A percentile compares a stretch with the other conserved stretches of the same genome.
phyloP scores from a whole-genome alignment of 2,797 vertebrate genomes.

The Dermochelys coriacea region DNA sequence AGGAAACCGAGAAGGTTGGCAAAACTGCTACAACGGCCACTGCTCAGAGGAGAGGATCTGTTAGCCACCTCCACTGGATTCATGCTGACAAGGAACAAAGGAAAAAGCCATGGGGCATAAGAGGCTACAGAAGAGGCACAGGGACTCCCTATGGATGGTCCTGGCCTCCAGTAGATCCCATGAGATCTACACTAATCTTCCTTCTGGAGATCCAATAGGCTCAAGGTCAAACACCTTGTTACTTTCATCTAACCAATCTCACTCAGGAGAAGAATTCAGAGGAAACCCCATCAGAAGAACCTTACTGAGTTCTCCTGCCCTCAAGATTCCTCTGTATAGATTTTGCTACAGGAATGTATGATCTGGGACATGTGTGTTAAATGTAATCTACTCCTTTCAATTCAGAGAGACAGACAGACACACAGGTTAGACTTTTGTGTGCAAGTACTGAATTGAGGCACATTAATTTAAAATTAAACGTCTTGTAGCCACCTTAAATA shows the following conservation, averaged over 20 bases:
- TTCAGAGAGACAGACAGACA: too few relatives aligned
- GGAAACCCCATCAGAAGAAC: not conserved
- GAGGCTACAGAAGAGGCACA: not conserved
- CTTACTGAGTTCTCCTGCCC: not conserved
- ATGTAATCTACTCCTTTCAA: not conserved
- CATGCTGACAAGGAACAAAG: accelerated
- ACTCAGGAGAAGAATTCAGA: not conserved
- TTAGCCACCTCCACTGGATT: not conserved
- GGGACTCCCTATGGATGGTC: not conserved
- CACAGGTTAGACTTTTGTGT: not conserved
- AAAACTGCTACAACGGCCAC: accelerated
- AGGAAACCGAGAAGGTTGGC: not conserved
- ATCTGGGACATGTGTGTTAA: not conserved
- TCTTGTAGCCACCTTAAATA: not conserved
- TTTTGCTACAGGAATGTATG: not conserved
- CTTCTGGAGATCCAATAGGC: accelerated
- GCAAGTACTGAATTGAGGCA: not conserved
- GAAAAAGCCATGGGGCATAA: not conserved
- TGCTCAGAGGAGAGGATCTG: not conserved
- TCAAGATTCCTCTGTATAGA: not conserved
- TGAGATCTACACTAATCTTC: not conserved
- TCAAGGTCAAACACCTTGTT: not conserved
- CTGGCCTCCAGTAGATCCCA: not conserved
- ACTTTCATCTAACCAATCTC: not conserved
- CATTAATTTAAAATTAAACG: accelerated